Evolutionary conservation across 2,888 invertebrate genomes (phyloP).

Genomic region (Gari tellinella): DNA sequence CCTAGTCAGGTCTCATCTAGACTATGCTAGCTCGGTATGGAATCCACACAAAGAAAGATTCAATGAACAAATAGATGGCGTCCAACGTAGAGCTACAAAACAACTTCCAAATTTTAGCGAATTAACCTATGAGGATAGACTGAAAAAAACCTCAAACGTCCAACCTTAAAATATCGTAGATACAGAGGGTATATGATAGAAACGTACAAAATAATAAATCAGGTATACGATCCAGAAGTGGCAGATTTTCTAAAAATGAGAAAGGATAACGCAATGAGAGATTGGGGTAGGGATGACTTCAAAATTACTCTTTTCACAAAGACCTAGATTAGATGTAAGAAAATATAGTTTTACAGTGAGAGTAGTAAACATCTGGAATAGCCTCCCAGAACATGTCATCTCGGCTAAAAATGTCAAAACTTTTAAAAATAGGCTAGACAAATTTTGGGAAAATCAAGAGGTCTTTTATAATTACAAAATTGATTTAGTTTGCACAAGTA

Average conservation of each 20-base stretch:
- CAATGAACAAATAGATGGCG: no score
- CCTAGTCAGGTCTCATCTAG: background rate
- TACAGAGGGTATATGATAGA: conserved; percentile 15
- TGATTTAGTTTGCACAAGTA: no score
- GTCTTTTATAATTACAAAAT: no score
- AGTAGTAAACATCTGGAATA: background rate
- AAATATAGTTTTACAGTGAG: conserved; percentile 1
- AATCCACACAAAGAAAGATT: no score
- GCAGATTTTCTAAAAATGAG: background rate
- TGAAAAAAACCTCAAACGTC: conserved; percentile 10
- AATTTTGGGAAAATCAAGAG: no score
- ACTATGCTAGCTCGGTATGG: no score
- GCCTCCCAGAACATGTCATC: background rate
- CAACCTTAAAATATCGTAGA: conserved; percentile 23
- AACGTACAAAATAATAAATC: conserved; percentile 8
- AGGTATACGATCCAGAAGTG: conserved; percentile 5
- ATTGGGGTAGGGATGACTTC: background rate
- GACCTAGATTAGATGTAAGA: background rate
- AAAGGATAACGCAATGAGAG: background rate
- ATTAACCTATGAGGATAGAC: no score
- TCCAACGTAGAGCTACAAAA: no score
- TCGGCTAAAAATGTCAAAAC: background rate
- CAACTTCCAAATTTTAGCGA: no score
- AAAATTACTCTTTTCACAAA: conserved; percentile 3
- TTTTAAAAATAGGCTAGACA: conserved; percentile 11